phyloP scores from a whole-genome alignment of 2,888 invertebrate species.

The Gymnosoma rotundatum region DNA sequence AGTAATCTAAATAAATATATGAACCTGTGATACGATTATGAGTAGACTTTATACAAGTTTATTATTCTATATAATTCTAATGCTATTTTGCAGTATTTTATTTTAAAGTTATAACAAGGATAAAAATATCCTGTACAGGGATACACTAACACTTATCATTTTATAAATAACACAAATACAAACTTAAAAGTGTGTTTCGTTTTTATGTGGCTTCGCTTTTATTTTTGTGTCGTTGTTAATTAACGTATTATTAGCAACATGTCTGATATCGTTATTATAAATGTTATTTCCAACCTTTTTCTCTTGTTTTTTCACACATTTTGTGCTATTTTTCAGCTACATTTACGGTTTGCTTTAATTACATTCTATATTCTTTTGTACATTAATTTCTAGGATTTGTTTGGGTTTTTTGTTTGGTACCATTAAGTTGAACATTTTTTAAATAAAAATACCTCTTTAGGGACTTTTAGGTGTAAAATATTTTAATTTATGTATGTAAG shows the following conservation, averaged over 20 bases:
- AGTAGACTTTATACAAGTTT: conserved; percentile 20
- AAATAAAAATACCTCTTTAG: conserved; percentile 52
- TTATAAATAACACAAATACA: neutral
- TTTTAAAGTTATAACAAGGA: conserved; percentile 28
- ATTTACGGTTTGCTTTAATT: conserved; percentile 51
- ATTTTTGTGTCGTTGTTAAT: conserved; percentile 70
- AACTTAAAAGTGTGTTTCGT: neutral
- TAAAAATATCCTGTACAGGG: conserved; percentile 37
- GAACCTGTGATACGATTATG: conserved; percentile 12
- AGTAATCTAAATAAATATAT: neutral
- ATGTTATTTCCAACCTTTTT: conserved; percentile 37
- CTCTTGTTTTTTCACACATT: neutral
- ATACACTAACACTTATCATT: neutral
- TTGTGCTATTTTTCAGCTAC: conserved; percentile 25
- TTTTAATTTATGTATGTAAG: neutral
- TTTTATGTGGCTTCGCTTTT: neutral
- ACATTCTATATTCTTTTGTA: conserved; percentile 24
- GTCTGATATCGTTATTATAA: conserved; percentile 72
- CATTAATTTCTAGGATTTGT: conserved; percentile 35
- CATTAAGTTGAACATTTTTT: neutral
- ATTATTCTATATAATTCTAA: conserved; percentile 35
- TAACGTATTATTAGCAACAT: conserved; percentile 73
- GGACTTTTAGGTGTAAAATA: conserved; percentile 46
- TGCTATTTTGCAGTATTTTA: neutral
- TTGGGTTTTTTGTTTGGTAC: conserved; percentile 23